phyloP scores from a whole-genome alignment of 2,113 vertebrate genomes.

The Calypte anna region DNA sequence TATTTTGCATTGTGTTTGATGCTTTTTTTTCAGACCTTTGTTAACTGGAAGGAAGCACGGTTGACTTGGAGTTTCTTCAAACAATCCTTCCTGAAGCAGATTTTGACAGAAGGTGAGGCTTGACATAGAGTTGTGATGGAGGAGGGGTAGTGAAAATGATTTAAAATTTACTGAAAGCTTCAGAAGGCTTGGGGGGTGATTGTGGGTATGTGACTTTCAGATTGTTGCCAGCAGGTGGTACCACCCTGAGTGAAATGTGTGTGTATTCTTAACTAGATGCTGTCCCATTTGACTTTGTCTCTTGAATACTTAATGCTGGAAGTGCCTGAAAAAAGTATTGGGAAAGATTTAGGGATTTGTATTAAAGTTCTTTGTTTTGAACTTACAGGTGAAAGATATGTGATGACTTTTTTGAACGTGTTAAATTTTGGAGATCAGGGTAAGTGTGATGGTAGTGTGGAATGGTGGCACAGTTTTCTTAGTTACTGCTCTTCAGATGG shows the following conservation, averaged over 20 bases:
- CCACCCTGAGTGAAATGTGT: background rate
- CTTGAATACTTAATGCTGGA: background rate
- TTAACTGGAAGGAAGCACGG: constrained; percentile 87
- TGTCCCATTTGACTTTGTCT: background rate
- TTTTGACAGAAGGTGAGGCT: constrained; percentile 91
- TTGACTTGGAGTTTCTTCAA: constrained; percentile 98
- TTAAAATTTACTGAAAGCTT: background rate
- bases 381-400: constrained; percentile 89
- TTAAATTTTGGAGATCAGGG: constrained; percentile 97
- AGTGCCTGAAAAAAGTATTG: background rate
- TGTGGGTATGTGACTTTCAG: background rate
- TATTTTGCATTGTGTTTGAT: background rate
- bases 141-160: background rate
- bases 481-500: background rate
- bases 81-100: constrained; percentile 96
- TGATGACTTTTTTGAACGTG: constrained; percentile 98
- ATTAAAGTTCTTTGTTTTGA: constrained; percentile 37
- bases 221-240: background rate
- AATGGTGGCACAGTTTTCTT: background rate
- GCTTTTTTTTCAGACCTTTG: constrained; percentile 77
- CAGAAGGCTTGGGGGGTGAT: background rate
- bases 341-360: constrained; percentile 4
- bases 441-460: constrained; percentile 59
- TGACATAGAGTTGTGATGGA: rapidly evolving
- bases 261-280: background rate